Percentiles rank a stretch among this genome's conserved stretches.
Evolutionary conservation across 2,797 vertebrate genomes (phyloP).

Genomic region (Centropyge bicolor): DNA sequence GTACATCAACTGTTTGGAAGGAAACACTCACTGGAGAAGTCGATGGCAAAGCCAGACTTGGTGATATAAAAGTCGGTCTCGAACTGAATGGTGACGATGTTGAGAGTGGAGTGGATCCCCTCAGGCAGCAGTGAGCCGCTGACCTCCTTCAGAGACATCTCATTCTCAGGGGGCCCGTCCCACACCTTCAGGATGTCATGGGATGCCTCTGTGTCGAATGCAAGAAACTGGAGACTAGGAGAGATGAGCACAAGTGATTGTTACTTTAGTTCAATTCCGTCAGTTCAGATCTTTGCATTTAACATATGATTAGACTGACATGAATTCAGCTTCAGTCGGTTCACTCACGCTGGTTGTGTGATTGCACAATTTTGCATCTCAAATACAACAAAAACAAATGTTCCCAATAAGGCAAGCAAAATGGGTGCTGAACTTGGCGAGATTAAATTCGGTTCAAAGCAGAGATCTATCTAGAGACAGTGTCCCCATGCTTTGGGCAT

Average conservation of each 20-base stretch:
- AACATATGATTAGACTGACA: conserved; percentile 8
- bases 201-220: conserved; percentile 97
- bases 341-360: background rate
- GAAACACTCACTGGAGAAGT: conserved; percentile 95
- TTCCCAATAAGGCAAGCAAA: background rate
- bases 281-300: background rate
- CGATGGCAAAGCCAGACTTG: conserved; percentile 98
- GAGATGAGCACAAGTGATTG: conserved; percentile 11
- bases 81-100: conserved; percentile 95
- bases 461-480: conserved; percentile 15
- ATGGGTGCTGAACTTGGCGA: conserved; percentile 6
- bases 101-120: conserved; percentile 97
- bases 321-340: conserved; percentile 8
- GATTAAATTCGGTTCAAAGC: conserved; percentile 33
- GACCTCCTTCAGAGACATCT: conserved; percentile 96
- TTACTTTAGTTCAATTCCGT: conserved; percentile 18
- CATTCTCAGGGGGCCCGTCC: conserved; percentile 96
- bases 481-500: conserved; percentile 33
- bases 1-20: background rate
- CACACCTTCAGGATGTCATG: conserved; percentile 97
- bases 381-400: conserved; percentile 10
- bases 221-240: conserved; percentile 95
- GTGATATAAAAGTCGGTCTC: conserved; percentile 99
- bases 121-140: conserved; percentile 97
- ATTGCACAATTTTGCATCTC: conserved; percentile 1